Evolutionary conservation across 2,797 vertebrate species (phyloP).

Genomic region (Rhyacichthys aspro): DNA sequence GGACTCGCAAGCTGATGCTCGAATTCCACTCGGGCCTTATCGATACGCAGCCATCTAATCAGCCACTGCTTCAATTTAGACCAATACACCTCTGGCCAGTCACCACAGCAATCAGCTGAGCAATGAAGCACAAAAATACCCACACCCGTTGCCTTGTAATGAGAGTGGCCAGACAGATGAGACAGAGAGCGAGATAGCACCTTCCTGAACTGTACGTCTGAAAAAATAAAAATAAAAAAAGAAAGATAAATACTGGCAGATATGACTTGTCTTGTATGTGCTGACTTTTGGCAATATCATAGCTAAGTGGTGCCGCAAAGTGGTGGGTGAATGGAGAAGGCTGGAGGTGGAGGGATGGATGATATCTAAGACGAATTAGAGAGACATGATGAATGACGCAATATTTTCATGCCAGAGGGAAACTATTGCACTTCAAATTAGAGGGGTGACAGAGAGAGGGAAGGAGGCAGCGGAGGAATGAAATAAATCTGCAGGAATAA

Average conservation of each 20-base stretch:
- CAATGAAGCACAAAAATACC: constrained; percentile 66
- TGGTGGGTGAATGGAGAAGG: constrained; percentile 31
- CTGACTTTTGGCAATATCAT: constrained; percentile 61
- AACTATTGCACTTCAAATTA: constrained; percentile 81
- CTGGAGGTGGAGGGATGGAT: constrained; percentile 37
- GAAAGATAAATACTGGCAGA: constrained; percentile 46
- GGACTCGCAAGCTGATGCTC: constrained; percentile 23
- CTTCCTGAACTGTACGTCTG: constrained; percentile 49
- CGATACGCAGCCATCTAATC: constrained; percentile 68
- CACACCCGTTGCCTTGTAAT: constrained; percentile 43
- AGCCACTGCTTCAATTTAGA: constrained; percentile 67
- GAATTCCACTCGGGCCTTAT: constrained; percentile 65
- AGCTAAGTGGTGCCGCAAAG: constrained; percentile 54
- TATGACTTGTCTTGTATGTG: constrained; percentile 49
- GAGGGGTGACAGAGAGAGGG: constrained; percentile 62
- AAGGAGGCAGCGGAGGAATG: constrained; percentile 59
- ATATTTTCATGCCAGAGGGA: constrained; percentile 82
- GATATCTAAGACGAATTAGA: constrained; percentile 76
- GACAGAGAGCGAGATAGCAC: constrained; percentile 35
- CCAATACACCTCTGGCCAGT: constrained; percentile 67
- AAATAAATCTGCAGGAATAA: constrained; percentile 66
- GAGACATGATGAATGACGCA: constrained; percentile 81
- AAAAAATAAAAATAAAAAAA: constrained; percentile 30
- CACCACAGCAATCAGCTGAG: constrained; percentile 67
- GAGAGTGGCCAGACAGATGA: constrained; percentile 45